Percentiles rank a stretch among this genome's conserved stretches.
Conservation (phyloP, 2,113 vertebrate species). For the Panthera leo region DNA sequence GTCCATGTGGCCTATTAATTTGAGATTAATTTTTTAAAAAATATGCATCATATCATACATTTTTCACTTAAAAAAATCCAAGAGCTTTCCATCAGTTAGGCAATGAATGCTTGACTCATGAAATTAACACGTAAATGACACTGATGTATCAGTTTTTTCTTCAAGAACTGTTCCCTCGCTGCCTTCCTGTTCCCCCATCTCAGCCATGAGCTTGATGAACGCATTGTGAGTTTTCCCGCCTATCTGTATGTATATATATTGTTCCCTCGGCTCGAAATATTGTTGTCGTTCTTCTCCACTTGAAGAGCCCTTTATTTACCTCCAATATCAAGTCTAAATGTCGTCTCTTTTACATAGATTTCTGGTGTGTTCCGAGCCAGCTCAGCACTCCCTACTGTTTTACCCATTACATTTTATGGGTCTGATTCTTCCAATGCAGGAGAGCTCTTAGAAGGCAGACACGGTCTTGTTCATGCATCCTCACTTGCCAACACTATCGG, state of each 20-base stretch:
- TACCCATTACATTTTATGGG: background rate
- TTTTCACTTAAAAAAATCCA: background rate
- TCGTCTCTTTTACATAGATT: background rate
- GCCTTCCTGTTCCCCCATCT: background rate
- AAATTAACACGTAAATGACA: background rate
- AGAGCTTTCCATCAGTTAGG: background rate
- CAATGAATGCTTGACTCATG: background rate
- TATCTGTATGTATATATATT: background rate
- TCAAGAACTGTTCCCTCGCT: background rate
- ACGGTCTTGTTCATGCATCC: background rate
- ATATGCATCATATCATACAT: background rate
- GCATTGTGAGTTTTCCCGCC: background rate
- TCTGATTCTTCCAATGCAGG: background rate
- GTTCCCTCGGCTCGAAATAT: background rate
- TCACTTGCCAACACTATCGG: background rate
- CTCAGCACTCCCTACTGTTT: background rate
- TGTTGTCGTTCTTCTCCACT: background rate
- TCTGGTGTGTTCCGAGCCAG: background rate
- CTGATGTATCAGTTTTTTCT: background rate
- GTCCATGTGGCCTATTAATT: background rate
- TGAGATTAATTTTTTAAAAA: background rate
- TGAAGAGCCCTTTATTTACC: background rate
- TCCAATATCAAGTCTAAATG: background rate
- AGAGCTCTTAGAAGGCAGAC: background rate
- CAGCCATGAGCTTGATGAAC: background rate